These are phyloP conservation scores for Mustelus asterias DNA, from an alignment of 2,113 vertebrate genomes.

Conservation along the genomic window DNA sequence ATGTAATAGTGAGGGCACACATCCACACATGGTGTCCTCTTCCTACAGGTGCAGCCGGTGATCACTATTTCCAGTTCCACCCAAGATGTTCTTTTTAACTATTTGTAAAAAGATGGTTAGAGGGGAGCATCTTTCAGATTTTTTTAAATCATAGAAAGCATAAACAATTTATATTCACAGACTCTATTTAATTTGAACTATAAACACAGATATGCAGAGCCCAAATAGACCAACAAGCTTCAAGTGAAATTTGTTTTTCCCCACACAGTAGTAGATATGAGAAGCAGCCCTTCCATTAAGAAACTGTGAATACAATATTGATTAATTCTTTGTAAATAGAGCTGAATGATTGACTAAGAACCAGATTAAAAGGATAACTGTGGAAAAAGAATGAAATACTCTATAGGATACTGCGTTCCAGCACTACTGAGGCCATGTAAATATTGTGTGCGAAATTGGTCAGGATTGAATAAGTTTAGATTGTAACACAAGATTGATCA, in stretches of 20 bases:
- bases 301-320: neutral
- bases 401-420: neutral
- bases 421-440: neutral
- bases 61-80: neutral
- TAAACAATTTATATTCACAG: neutral
- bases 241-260: neutral
- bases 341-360: slow-evolving; percentile 14
- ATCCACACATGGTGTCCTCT: too few relatives aligned
- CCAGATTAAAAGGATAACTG: neutral
- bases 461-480: neutral
- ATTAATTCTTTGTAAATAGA: slow-evolving; percentile 16
- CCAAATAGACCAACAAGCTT: neutral
- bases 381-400: neutral
- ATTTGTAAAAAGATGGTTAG: neutral
- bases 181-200: neutral
- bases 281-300: neutral
- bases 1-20: too few relatives aligned
- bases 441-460: neutral
- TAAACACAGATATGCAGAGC: neutral
- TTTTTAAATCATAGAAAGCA: neutral
- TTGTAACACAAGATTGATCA: neutral
- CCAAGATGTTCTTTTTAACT: neutral
- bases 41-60: too few relatives aligned
- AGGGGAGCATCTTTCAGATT: neutral
- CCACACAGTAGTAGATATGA: neutral